phyloP scores from a whole-genome alignment of 2,888 invertebrate species.

The Aquatica leii region DNA sequence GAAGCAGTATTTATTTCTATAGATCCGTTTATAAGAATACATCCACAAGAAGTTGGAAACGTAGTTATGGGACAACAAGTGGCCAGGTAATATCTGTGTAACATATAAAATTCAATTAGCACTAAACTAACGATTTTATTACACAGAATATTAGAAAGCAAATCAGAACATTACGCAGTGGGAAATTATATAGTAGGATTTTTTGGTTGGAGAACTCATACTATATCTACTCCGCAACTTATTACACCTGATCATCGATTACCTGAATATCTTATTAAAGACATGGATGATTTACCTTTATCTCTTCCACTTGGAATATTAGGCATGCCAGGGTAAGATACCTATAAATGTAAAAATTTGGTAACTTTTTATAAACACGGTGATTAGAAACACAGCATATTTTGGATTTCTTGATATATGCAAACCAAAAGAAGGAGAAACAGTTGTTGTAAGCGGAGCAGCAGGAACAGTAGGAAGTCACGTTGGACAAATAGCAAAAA shows the following conservation, averaged over 20 bases:
- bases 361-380: not conserved
- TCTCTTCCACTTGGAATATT: constrained; percentile 21
- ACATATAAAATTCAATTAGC: not conserved
- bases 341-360: not conserved
- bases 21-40: constrained; percentile 76
- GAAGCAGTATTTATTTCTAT: constrained; percentile 75
- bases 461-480: constrained; percentile 81
- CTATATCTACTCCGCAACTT: constrained; percentile 58
- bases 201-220: constrained; percentile 75
- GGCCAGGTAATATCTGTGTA: constrained; percentile 64
- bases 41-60: constrained; percentile 65
- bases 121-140: constrained; percentile 35
- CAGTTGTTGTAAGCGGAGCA: constrained; percentile 76
- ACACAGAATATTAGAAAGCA: constrained; percentile 74
- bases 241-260: not conserved
- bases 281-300: constrained; percentile 12
- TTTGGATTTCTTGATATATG: constrained; percentile 79
- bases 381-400: constrained; percentile 71
- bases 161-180: constrained; percentile 70
- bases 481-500: constrained; percentile 82
- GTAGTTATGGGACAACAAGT: constrained; percentile 77
- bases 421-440: constrained; percentile 75
- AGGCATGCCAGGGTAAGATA: constrained; percentile 34
- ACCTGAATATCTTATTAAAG: constrained; percentile 10
- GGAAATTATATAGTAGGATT: constrained; percentile 70